Percentiles rank a stretch among this genome's conserved stretches.
Evolutionary conservation across 2,797 vertebrate genomes (phyloP).

Genomic region (Buphagus erythrorhynchus): DNA sequence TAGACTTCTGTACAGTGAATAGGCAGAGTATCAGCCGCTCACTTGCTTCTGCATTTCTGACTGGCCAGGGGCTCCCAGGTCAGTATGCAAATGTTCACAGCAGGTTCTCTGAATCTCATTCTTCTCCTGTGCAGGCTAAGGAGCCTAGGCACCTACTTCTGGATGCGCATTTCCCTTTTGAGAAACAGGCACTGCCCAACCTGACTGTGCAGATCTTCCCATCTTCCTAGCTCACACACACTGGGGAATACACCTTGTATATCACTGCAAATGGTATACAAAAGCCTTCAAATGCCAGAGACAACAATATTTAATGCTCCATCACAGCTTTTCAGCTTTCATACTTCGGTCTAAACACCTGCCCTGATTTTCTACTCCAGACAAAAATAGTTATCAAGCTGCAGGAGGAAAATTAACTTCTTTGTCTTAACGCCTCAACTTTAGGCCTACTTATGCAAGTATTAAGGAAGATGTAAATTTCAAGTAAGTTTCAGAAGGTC

Average conservation of each 20-base stretch:
- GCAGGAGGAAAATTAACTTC: not conserved
- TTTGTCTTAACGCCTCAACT: not conserved
- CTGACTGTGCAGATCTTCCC: not conserved
- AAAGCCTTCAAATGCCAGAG: accelerated
- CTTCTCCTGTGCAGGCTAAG: not conserved
- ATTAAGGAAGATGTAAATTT: not conserved
- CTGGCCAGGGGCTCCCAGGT: not conserved
- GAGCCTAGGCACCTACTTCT: not conserved
- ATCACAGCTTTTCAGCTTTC: not conserved
- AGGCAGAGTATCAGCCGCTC: not conserved
- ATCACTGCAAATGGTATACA: not conserved
- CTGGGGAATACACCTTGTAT: accelerated
- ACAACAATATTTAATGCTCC: not conserved
- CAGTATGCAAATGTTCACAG: not conserved
- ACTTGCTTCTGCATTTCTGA: not conserved
- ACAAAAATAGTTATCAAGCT: not conserved
- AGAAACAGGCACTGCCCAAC: not conserved
- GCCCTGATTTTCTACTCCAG: not conserved
- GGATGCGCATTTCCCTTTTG: not conserved
- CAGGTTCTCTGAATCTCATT: not conserved
- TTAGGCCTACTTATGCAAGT: not conserved
- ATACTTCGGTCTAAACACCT: not conserved
- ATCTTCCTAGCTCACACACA: not conserved
- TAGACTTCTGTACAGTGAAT: not conserved
- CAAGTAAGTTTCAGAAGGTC: not conserved